These are phyloP conservation scores for Alitta virens DNA, from an alignment of 2,888 invertebrate genomes.

Conservation along the genomic window DNA sequence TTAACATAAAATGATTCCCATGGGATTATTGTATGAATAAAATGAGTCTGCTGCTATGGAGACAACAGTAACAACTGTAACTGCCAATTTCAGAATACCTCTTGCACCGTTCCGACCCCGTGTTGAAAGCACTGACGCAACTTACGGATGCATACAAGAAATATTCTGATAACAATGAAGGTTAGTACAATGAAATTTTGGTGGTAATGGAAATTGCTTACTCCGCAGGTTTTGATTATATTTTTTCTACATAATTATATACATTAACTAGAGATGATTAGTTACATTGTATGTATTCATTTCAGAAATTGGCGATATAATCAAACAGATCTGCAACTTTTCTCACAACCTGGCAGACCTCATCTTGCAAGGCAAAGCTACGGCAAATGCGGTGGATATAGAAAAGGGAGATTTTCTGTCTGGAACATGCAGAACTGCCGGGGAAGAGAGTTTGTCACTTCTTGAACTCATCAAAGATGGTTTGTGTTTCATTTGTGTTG, in stretches of 20 bases:
- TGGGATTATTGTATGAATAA: too few species aligned
- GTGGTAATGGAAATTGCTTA: not conserved
- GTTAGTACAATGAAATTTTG: constrained; percentile 24
- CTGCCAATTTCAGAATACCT: constrained; percentile 47
- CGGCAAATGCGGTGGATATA: constrained; percentile 69
- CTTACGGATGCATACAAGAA: constrained; percentile 16
- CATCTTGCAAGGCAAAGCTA: constrained; percentile 73
- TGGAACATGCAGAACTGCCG: constrained; percentile 64
- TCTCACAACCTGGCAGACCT: constrained; percentile 65
- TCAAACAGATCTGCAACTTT: constrained; percentile 59
- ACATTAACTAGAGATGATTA: too few species aligned
- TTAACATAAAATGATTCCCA: too few species aligned
- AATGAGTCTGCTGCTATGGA: too few species aligned
- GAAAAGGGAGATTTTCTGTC: constrained; percentile 58
- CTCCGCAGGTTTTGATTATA: too few species aligned
- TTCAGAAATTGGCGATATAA: constrained; percentile 43
- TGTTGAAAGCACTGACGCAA: constrained; percentile 26
- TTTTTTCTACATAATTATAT: too few species aligned
- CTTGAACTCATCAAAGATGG: constrained; percentile 53
- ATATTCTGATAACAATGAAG: constrained; percentile 35
- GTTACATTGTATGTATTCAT: too few species aligned
- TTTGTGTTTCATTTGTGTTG: too few species aligned
- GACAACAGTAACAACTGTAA: too few species aligned
- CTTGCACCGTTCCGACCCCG: constrained; percentile 44
- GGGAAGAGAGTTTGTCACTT: constrained; percentile 61